A percentile compares a stretch with the other conserved stretches of the same genome.
Evolutionary conservation across 2,113 vertebrate genomes (phyloP).

Genomic region (Callorhinus ursinus): DNA sequence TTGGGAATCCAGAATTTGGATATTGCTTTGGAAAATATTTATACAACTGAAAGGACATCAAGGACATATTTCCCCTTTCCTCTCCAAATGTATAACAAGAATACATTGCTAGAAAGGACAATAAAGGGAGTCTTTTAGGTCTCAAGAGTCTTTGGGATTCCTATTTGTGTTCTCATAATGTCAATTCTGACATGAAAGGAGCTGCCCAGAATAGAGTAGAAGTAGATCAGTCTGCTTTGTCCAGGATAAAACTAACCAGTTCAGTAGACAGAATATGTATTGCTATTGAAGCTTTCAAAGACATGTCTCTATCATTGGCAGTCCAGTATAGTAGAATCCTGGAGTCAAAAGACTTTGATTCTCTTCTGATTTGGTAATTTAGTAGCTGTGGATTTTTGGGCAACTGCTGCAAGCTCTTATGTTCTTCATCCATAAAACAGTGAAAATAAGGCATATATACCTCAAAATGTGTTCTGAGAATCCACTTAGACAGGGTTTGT

Average conservation of each 20-base stretch:
- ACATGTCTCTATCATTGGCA: background rate
- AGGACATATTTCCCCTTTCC: background rate
- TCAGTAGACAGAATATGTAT: background rate
- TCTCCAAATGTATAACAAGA: background rate
- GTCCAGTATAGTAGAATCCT: background rate
- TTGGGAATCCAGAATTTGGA: background rate
- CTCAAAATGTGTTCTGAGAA: background rate
- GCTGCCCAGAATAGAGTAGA: background rate
- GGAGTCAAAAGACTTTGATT: background rate
- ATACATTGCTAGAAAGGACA: background rate
- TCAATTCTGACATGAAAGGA: background rate
- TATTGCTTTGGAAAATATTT: constrained; percentile 9
- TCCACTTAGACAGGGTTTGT: background rate
- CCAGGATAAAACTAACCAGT: background rate
- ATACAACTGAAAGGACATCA: background rate
- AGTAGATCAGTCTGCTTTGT: background rate
- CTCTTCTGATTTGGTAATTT: background rate
- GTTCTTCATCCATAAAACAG: background rate
- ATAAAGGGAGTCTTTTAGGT: background rate
- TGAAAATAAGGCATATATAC: background rate
- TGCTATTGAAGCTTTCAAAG: background rate
- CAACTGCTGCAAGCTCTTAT: background rate
- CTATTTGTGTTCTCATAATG: background rate
- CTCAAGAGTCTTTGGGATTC: background rate
- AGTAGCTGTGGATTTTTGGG: background rate